Evolutionary conservation across 2,888 invertebrate genomes (phyloP).

Genomic region (Julus scandinavius): DNA sequence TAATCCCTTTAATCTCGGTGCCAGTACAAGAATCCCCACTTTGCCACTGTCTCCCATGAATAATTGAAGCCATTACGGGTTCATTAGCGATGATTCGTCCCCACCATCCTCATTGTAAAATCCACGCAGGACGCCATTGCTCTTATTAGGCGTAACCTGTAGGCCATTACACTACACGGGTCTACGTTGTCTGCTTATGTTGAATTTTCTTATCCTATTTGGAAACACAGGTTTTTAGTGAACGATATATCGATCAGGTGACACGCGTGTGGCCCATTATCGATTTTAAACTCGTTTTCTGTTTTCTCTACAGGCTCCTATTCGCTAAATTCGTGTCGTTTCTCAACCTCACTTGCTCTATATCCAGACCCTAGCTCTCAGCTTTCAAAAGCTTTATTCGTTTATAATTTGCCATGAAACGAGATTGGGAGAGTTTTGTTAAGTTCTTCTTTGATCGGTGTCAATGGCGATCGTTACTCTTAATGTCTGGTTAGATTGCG

Average conservation of each 20-base stretch:
- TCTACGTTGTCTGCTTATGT: slow-evolving; percentile 3
- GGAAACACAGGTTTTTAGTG: slow-evolving; percentile 4
- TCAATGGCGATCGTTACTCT: neutral
- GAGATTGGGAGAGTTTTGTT: neutral
- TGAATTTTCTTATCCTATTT: neutral
- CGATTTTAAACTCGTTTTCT: neutral
- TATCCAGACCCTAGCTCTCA: neutral
- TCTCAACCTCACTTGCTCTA: neutral
- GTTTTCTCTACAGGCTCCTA: neutral
- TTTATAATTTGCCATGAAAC: neutral
- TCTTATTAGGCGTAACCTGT: slow-evolving; percentile 34
- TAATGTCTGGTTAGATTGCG: neutral
- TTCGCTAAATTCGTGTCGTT: neutral
- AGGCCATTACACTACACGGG: slow-evolving; percentile 33
- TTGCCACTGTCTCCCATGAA: slow-evolving; percentile 51
- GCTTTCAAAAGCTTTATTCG: neutral
- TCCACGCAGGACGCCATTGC: slow-evolving; percentile 21
- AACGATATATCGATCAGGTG: slow-evolving; percentile 23
- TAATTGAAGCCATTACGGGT: slow-evolving; percentile 54
- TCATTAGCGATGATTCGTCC: slow-evolving; percentile 50
- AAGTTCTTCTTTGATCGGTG: neutral
- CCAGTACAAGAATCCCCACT: slow-evolving; percentile 46
- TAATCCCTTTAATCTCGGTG: slow-evolving; percentile 47
- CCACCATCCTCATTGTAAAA: slow-evolving; percentile 10
- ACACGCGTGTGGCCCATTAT: slow-evolving; percentile 20